Percentiles rank a stretch among this genome's conserved stretches.
These are phyloP conservation scores for Meloidogyne floridensis DNA, from an alignment of 1,140 invertebrate species.

Conservation along the genomic window DNA sequence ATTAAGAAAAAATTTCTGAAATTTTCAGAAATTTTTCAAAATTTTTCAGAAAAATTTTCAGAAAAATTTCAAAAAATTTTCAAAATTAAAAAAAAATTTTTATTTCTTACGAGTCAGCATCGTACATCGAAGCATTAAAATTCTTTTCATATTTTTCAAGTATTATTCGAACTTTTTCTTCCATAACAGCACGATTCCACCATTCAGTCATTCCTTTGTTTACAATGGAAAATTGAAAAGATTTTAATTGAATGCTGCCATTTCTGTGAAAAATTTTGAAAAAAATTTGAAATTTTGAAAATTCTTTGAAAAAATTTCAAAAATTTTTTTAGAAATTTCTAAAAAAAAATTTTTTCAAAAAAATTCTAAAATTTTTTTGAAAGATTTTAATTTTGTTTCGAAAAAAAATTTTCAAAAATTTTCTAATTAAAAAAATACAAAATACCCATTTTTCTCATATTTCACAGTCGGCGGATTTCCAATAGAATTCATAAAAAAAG, in stretches of 20 bases:
- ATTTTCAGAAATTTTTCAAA: too few species aligned
- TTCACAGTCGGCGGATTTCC: conserved; percentile 55
- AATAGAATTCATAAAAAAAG: conserved; percentile 54
- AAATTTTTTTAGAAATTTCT: too few species aligned
- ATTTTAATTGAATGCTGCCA: conserved; percentile 34
- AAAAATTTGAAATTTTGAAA: neutral
- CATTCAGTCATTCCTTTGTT: conserved; percentile 61
- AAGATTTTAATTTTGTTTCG: too few species aligned
- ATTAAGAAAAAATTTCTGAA: too few species aligned
- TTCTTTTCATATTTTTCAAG: conserved; percentile 38
- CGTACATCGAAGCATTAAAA: conserved; percentile 39
- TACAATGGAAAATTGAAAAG: conserved; percentile 59
- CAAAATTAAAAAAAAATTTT: neutral
- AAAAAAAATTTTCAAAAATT: too few species aligned
- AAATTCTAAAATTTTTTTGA: too few species aligned
- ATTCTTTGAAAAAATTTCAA: neutral
- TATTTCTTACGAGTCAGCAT: conserved; percentile 31
- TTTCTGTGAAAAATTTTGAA: neutral
- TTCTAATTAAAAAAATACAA: too few species aligned
- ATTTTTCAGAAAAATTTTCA: too few species aligned
- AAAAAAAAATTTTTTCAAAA: neutral
- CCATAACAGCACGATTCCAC: conserved; percentile 55
- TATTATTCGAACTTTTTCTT: conserved; percentile 53
- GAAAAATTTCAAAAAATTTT: too few species aligned
- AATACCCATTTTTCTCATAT: conserved; percentile 12